Evolutionary conservation across 1,140 invertebrate genomes (phyloP).

Genomic region (Gryon sp.): DNA sequence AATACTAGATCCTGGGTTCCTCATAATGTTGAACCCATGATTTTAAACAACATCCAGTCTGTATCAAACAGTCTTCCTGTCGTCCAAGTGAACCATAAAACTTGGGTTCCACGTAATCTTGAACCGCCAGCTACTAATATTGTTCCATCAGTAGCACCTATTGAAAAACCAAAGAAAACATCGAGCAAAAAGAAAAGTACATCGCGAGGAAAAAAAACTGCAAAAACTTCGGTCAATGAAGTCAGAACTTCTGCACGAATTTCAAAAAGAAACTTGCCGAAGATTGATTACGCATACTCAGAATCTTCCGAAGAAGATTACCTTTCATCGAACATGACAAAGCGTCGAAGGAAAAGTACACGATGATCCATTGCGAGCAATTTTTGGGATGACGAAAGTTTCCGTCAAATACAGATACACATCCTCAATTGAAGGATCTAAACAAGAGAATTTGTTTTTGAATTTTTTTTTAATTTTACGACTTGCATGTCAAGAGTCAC

Average conservation of each 20-base stretch:
- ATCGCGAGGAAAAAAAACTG: conserved; percentile 46
- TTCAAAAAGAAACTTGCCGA: conserved; percentile 73
- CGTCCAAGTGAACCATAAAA: background rate
- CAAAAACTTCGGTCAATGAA: conserved; percentile 56
- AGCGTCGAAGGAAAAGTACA: conserved; percentile 71
- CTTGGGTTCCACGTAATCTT: background rate
- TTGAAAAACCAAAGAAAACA: conserved; percentile 24
- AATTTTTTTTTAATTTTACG: too few species aligned
- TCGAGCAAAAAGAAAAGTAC: conserved; percentile 39
- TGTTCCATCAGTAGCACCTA: background rate
- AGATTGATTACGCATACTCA: conserved; percentile 73
- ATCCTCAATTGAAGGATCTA: background rate
- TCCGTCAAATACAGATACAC: background rate
- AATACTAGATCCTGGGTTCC: background rate
- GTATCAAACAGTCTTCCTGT: background rate
- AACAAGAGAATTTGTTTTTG: too few species aligned
- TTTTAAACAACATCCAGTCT: too few species aligned
- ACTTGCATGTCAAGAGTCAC: too few species aligned
- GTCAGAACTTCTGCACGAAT: conserved; percentile 66
- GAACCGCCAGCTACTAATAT: background rate
- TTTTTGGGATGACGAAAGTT: background rate
- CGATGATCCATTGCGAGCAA: conserved; percentile 70
- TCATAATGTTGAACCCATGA: background rate
- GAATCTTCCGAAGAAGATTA: conserved; percentile 68
- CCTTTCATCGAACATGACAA: conserved; percentile 67